Conservation (phyloP, 2,888 invertebrate species). For the Andrena praecox region DNA sequence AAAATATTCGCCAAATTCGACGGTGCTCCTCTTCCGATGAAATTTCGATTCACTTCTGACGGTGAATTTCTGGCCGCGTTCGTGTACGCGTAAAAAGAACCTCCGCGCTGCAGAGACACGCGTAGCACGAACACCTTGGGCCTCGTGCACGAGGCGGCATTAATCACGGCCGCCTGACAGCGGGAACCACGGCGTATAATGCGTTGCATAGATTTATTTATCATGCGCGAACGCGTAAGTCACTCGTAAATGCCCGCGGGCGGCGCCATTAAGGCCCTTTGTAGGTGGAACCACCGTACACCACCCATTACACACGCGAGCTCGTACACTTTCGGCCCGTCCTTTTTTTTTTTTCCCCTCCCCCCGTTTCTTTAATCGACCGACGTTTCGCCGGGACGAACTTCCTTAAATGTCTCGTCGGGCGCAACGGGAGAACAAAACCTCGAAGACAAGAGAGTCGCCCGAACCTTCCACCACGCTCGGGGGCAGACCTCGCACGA, state of each 20-base stretch:
- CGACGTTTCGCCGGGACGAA: slow-evolving; percentile 36
- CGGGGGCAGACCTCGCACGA: slow-evolving; percentile 5
- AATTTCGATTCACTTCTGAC: background rate
- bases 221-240: slow-evolving; percentile 80
- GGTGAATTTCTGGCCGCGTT: background rate
- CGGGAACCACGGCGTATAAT: slow-evolving; percentile 77
- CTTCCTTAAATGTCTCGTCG: slow-evolving; percentile 61
- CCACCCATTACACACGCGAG: slow-evolving; percentile 60
- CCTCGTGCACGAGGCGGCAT: slow-evolving; percentile 70
- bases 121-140: slow-evolving; percentile 36
- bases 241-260: slow-evolving; percentile 75
- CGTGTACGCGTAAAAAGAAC: background rate
- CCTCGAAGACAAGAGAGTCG: slow-evolving; percentile 40
- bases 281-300: slow-evolving; percentile 70
- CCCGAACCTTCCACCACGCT: slow-evolving; percentile 46
- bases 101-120: slow-evolving; percentile 19
- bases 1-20: background rate
- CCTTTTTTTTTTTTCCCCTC: slow-evolving; percentile 25
- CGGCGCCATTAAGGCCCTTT: slow-evolving; percentile 71
- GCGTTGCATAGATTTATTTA: slow-evolving; percentile 82
- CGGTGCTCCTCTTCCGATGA: background rate
- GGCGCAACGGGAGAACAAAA: slow-evolving; percentile 43
- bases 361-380: slow-evolving; percentile 55
- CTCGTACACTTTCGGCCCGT: slow-evolving; percentile 27
- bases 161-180: slow-evolving; percentile 78